Evolutionary conservation across 2,113 vertebrate genomes (phyloP).

Genomic region (Emydura subglobosa): DNA sequence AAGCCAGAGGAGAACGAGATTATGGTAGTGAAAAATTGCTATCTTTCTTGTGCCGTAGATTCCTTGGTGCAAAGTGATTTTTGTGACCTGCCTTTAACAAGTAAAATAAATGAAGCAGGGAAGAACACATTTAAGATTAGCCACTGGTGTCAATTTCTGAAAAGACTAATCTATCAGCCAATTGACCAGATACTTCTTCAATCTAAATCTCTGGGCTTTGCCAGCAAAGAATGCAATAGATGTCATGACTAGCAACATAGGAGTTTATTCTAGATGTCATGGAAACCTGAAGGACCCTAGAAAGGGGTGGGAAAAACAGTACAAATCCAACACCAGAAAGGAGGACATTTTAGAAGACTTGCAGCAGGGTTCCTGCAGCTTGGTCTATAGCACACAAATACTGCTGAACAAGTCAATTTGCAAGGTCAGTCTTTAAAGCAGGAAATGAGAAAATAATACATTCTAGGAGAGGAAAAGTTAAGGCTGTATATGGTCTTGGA

Average conservation of each 20-base stretch:
- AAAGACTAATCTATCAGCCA: background rate
- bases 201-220: background rate
- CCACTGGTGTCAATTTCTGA: background rate
- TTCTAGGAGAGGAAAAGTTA: background rate
- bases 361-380: background rate
- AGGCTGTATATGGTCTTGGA: rapidly evolving
- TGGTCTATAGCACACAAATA: background rate
- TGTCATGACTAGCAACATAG: background rate
- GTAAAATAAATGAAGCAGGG: background rate
- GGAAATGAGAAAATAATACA: background rate
- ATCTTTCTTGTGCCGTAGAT: background rate
- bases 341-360: background rate
- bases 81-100: background rate
- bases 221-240: slow-evolving; percentile 14
- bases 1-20: slow-evolving; percentile 24
- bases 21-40: background rate
- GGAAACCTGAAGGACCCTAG: background rate
- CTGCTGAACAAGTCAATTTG: background rate
- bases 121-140: background rate
- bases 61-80: background rate
- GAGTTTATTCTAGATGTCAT: background rate
- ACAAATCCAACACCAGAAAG: background rate
- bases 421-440: rapidly evolving
- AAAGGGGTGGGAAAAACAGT: background rate
- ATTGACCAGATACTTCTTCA: background rate